Percentiles rank a stretch among this genome's conserved stretches.
Conservation (phyloP, 2,113 vertebrate genomes). For the Hucho hucho region DNA sequence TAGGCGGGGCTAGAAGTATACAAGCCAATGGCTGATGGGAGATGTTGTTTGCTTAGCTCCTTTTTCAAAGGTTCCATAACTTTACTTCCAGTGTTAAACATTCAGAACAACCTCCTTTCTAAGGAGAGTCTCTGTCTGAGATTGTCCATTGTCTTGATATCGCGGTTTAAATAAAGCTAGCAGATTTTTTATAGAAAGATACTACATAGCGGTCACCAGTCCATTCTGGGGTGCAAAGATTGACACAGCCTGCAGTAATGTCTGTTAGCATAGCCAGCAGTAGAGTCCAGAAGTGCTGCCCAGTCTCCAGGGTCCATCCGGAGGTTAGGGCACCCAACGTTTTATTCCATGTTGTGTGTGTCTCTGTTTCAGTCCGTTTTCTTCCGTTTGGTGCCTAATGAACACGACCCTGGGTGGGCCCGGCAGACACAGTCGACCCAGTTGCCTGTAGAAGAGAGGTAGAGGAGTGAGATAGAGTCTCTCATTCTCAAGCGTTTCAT, state of each 20-base stretch:
- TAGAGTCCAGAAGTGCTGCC: no score
- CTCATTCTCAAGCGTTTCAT: neutral
- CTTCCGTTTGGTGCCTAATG: no score
- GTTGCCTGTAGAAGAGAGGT: slow-evolving; percentile 34
- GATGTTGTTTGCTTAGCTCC: slow-evolving; percentile 26
- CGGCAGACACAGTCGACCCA: slow-evolving; percentile 13
- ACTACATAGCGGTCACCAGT: neutral
- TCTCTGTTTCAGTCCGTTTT: no score
- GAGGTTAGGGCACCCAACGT: no score
- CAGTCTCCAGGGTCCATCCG: no score
- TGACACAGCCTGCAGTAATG: slow-evolving; percentile 2
- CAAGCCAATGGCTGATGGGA: slow-evolving; percentile 33
- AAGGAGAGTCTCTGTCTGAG: slow-evolving; percentile 28
- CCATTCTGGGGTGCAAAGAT: slow-evolving; percentile 9
- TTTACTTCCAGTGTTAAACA: slow-evolving; percentile 50
- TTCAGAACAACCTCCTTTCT: slow-evolving; percentile 18
- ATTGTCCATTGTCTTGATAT: slow-evolving; percentile 51
- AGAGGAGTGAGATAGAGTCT: neutral
- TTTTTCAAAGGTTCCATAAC: slow-evolving; percentile 35
- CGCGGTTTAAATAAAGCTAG: slow-evolving; percentile 17
- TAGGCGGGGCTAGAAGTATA: neutral
- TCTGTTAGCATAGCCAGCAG: neutral
- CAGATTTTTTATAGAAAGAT: slow-evolving; percentile 19
- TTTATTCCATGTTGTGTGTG: no score
- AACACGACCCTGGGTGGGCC: slow-evolving; percentile 2